Percentiles rank a stretch among this genome's conserved stretches.
Evolutionary conservation across 2,888 invertebrate genomes (phyloP).

Genomic region (Capitulum mitella): DNA sequence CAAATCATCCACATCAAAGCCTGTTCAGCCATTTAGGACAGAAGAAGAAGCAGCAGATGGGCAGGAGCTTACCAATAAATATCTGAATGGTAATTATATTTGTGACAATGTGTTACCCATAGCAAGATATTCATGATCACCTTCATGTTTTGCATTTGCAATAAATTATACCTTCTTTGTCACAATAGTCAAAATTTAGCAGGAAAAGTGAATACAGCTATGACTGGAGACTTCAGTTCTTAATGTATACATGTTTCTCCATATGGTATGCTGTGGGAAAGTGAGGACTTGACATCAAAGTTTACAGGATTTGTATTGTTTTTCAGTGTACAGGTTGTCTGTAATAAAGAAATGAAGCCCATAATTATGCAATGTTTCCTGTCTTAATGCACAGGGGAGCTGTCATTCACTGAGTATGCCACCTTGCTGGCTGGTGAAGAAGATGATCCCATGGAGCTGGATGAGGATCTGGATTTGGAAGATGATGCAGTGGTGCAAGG

Average conservation of each 20-base stretch:
- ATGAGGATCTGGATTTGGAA: neutral
- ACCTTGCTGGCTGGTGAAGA: neutral
- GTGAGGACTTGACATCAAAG: no score
- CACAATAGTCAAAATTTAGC: no score
- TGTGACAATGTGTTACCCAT: no score
- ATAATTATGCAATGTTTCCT: no score
- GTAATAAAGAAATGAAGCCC: no score
- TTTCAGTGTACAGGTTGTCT: no score
- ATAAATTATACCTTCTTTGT: neutral
- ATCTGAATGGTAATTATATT: neutral
- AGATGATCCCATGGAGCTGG: neutral
- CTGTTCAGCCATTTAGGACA: neutral
- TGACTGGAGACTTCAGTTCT: no score
- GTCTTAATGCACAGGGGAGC: slow-evolving; percentile 8
- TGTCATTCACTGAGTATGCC: neutral
- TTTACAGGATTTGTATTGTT: no score
- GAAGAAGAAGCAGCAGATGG: neutral
- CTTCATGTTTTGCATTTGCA: neutral
- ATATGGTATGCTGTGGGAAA: no score
- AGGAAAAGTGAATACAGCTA: no score
- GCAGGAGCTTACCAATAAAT: slow-evolving; percentile 3
- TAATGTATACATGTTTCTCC: no score
- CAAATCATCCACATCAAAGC: neutral
- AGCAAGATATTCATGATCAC: neutral
- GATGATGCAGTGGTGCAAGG: no score